Evolutionary conservation across 2,888 invertebrate species (phyloP), one percentile per base, ranked within the genome.

Genomic region (Nomada hirtipes): DNA sequence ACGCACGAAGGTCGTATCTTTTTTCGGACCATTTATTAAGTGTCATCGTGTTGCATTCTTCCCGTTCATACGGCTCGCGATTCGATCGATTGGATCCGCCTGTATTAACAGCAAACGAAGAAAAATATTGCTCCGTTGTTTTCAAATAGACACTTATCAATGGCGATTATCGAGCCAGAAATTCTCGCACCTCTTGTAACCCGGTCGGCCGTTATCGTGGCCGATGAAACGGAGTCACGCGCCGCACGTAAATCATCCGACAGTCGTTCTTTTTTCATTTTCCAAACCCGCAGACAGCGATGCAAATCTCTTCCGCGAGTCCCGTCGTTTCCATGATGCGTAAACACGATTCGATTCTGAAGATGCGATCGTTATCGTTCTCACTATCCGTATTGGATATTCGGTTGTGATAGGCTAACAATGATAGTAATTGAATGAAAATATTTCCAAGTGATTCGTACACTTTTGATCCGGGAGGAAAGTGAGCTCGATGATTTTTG

Each of bases 1-100:
- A 67, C 75, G 60, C 82, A 79, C 79, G 77, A 36, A 57, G 11
- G 47, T 67, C 72, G 59, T 83, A 83, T 84, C 79, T 80, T 75
- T 76, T 76, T 59, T 61, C 79, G 36, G 26, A 52, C 79, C 69
- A 84, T 83, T 84, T 82, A 76, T 84, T 63, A 52, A 65, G 60
- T 50, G 44, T 65, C 47, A 42, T 57, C 57, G n/a, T 15, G n/a
- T 67, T 68, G 44, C 68, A 18, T 4, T 20, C 26, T 11, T 23
- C 13, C 26, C 26, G 23, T 61, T 11, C n/a, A 2, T 60, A 42
- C 76, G 63, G 74, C 70, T 76, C 71, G 47, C 69, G 55, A 68
- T 69, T 55, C 71, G 68, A 79, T 78, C 68, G 65, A 29, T 67
- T 55, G 50, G 9, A 53, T 64, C 72, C 55, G 50, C 18, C 11